A percentile compares a stretch with the other conserved stretches of the same genome.
Conservation (phyloP, 2,888 invertebrate genomes). For the Scaptomyza caliginosa region DNA sequence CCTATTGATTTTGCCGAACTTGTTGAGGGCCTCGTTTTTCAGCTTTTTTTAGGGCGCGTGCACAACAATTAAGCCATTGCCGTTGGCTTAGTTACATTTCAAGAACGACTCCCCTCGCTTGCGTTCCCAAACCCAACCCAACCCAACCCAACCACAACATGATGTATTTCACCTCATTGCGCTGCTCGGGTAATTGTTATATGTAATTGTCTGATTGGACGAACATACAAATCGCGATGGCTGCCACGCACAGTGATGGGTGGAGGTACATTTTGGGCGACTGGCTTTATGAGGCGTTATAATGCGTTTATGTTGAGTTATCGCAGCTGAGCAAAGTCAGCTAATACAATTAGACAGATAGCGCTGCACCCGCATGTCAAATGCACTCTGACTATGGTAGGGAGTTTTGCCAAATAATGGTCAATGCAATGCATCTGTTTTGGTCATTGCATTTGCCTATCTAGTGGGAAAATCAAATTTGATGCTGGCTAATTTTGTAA, state of each 20-base stretch:
- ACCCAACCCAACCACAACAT: conserved; percentile 7
- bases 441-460: conserved; percentile 17
- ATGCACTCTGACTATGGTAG: conserved; percentile 21
- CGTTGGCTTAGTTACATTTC: conserved; percentile 42
- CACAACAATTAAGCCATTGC: conserved; percentile 71
- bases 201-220: conserved; percentile 68
- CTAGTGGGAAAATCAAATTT: conserved; percentile 31
- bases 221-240: conserved; percentile 48
- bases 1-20: conserved; percentile 64
- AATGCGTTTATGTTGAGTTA: conserved; percentile 66
- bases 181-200: conserved; percentile 68
- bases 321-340: conserved; percentile 34
- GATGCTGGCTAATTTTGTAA: neutral
- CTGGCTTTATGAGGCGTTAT: conserved; percentile 69
- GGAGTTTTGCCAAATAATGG: neutral
- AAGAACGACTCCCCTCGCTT: conserved; percentile 26
- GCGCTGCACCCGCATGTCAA: conserved; percentile 54
- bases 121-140: neutral
- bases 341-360: conserved; percentile 77
- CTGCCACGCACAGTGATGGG: conserved; percentile 1
- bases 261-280: neutral
- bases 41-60: conserved; percentile 20
- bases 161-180: conserved; percentile 72
- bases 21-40: conserved; percentile 55
- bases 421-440: conserved; percentile 12